Evolutionary conservation across 2,797 vertebrate genomes (phyloP).

Genomic region (Aldrovandia affinis): DNA sequence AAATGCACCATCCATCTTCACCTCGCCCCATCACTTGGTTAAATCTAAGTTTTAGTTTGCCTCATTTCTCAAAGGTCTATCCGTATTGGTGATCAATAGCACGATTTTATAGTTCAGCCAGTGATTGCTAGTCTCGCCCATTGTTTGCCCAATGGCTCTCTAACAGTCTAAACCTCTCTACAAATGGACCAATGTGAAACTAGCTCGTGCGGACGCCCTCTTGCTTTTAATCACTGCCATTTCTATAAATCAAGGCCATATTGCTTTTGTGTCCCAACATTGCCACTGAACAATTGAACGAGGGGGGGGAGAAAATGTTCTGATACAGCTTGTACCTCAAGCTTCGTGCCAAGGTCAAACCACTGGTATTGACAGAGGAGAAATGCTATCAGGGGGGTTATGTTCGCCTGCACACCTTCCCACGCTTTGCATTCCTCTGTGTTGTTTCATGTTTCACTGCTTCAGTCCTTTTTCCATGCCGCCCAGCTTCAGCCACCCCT

Average conservation of each 20-base stretch:
- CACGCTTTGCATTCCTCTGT: background rate
- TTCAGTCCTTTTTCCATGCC: background rate
- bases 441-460: constrained; percentile 42
- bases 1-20: constrained; percentile 15
- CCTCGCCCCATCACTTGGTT: background rate
- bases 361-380: background rate
- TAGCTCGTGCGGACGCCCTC: background rate
- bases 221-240: background rate
- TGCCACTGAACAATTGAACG: background rate
- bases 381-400: background rate
- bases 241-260: constrained; percentile 5
- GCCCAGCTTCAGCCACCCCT: constrained; percentile 29
- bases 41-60: background rate
- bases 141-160: background rate
- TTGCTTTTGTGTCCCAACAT: background rate
- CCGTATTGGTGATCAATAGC: constrained; percentile 6
- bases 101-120: background rate
- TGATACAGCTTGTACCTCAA: background rate
- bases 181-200: background rate
- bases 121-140: background rate
- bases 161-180: background rate
- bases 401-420: background rate
- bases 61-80: constrained; percentile 1
- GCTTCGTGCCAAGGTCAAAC: background rate
- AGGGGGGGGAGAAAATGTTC: background rate